A percentile compares a stretch with the other conserved stretches of the same genome.
These are phyloP conservation scores for Phortica okadai DNA, from an alignment of 2,888 invertebrate genomes.

Conservation along the genomic window DNA sequence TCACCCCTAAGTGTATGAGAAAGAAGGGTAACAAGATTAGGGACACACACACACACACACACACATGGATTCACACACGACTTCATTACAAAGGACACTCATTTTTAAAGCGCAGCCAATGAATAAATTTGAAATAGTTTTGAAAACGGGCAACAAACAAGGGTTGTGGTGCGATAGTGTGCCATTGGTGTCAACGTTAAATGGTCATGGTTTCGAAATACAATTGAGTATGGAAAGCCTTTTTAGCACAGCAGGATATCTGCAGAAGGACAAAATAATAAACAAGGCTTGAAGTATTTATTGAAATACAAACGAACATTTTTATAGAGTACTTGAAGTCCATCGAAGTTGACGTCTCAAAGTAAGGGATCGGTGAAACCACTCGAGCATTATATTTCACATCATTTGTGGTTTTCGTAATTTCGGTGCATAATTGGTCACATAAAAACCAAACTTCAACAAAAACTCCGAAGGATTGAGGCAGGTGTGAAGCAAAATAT, in stretches of 20 bases:
- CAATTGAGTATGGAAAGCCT: slow-evolving; percentile 49
- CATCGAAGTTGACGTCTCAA: not conserved
- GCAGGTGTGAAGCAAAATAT: not conserved
- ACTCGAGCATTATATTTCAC: not conserved
- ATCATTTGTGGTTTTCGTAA: not conserved
- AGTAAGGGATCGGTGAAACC: not conserved
- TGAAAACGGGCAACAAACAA: not conserved
- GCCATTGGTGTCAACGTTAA: slow-evolving; percentile 66
- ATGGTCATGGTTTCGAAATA: slow-evolving; percentile 55
- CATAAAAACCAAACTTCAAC: too few species aligned
- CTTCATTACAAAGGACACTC: not conserved
- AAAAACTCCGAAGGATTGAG: not conserved
- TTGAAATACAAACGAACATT: not conserved
- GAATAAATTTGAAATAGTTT: not conserved
- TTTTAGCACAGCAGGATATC: not conserved
- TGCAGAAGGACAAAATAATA: not conserved
- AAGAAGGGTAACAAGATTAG: not conserved
- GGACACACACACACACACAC: not conserved
- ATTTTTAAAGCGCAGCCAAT: not conserved
- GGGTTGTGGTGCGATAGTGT: slow-evolving; percentile 18
- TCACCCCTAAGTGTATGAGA: slow-evolving; percentile 6
- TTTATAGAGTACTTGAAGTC: not conserved
- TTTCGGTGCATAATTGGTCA: not conserved
- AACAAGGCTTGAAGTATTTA: not conserved
- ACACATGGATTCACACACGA: too few species aligned